Evolutionary conservation across 2,888 invertebrate species (phyloP).

Genomic region (Hirtodrosophila histrioides): DNA sequence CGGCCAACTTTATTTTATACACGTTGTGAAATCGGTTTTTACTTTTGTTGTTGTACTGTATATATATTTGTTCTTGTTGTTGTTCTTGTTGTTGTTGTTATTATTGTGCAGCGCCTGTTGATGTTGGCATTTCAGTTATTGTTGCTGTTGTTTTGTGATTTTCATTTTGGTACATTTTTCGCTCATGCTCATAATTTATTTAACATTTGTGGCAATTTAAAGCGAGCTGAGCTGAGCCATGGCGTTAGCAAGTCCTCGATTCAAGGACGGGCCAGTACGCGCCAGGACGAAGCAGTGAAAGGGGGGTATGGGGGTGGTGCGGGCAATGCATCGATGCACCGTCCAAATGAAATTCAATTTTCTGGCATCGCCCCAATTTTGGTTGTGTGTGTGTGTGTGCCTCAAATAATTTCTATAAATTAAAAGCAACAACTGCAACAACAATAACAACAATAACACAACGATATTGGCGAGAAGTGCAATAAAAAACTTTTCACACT

Average conservation of each 20-base stretch:
- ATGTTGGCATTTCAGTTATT: constrained; percentile 28
- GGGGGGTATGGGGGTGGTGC: too few species aligned
- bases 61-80: neutral
- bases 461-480: too few species aligned
- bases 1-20: constrained; percentile 64
- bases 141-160: constrained; percentile 32
- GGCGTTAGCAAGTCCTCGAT: constrained; percentile 7
- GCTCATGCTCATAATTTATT: constrained; percentile 67
- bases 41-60: neutral
- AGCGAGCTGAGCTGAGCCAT: constrained; percentile 25
- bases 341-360: constrained; percentile 36
- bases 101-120: constrained; percentile 23
- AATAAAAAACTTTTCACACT: too few species aligned
- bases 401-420: constrained; percentile 13
- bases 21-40: constrained; percentile 38
- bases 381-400: neutral
- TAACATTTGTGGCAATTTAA: constrained; percentile 66
- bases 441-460: too few species aligned
- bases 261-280: constrained; percentile 2
- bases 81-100: constrained; percentile 28
- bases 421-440: neutral
- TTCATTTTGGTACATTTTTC: constrained; percentile 22
- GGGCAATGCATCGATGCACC: neutral
- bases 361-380: constrained; percentile 3
- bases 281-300: too few species aligned